Evolutionary conservation across 2,797 vertebrate species (phyloP).

Genomic region (Rhabdophis nuchalis): DNA sequence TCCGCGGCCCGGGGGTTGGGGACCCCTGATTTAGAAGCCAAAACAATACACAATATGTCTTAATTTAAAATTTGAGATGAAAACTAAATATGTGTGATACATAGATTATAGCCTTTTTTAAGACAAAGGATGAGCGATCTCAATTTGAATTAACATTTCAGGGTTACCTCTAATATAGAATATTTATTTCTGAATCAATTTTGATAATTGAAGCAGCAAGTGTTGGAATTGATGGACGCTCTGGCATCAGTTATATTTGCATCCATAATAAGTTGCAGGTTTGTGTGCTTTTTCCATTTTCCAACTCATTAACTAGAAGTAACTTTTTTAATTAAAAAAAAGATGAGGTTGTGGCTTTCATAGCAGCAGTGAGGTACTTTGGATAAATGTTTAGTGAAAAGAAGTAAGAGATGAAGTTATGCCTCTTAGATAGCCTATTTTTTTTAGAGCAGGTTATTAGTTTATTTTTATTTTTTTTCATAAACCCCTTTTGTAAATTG

Average conservation of each 20-base stretch:
- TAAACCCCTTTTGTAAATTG: neutral
- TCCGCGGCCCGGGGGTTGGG: no score
- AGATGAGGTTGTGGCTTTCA: neutral
- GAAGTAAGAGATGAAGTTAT: neutral
- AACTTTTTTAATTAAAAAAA: neutral
- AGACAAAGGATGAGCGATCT: neutral
- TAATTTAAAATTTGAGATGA: neutral
- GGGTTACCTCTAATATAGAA: neutral
- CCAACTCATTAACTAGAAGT: neutral
- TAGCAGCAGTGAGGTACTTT: neutral
- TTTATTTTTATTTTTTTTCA: neutral
- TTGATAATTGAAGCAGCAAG: neutral
- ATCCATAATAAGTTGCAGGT: neutral
- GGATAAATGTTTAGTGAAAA: neutral
- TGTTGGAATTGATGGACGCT: neutral
- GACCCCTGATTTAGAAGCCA: neutral
- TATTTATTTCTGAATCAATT: neutral
- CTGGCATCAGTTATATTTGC: neutral
- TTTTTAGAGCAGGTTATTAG: neutral
- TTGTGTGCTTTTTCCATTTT: neutral
- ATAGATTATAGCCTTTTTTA: neutral
- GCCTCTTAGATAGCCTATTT: neutral
- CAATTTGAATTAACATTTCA: neutral
- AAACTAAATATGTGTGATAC: neutral
- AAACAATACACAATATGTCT: neutral